phyloP scores from a whole-genome alignment of 2,797 vertebrate species.

The Gastrophryne carolinensis region DNA sequence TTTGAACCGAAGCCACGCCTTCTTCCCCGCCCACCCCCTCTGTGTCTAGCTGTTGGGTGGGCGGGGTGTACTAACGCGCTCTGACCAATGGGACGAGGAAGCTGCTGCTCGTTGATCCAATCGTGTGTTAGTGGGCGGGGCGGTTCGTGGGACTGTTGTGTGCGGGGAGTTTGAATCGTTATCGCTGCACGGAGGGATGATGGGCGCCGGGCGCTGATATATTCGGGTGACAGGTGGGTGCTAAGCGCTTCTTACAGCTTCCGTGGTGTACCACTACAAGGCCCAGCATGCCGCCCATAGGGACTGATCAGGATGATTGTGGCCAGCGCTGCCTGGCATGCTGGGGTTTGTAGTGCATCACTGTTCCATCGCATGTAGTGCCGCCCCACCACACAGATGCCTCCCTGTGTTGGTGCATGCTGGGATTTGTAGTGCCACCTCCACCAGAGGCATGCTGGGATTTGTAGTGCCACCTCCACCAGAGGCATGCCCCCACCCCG shows the following conservation, averaged over 20 bases:
- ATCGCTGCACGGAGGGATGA: not conserved
- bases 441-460: too few species aligned
- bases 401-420: too few species aligned
- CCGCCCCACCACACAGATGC: too few species aligned
- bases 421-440: too few species aligned
- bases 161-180: slow-evolving; percentile 24
- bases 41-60: not conserved
- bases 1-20: slow-evolving; percentile 17
- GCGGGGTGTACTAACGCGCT: not conserved
- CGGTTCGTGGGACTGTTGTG: not conserved
- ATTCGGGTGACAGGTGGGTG: slow-evolving; percentile 11
- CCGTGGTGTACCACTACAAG: not conserved
- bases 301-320: too few species aligned
- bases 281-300: not conserved
- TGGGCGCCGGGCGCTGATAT: not conserved
- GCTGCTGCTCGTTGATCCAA: not conserved
- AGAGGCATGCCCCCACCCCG: too few species aligned
- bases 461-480: too few species aligned
- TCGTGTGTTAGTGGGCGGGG: not conserved
- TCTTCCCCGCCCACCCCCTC: not conserved
- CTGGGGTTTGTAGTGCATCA: too few species aligned
- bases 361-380: too few species aligned
- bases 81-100: not conserved
- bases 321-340: too few species aligned
- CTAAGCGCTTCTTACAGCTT: not conserved